phyloP scores from a whole-genome alignment of 1,140 invertebrate species.

The Pseudomyrmex sp. region DNA sequence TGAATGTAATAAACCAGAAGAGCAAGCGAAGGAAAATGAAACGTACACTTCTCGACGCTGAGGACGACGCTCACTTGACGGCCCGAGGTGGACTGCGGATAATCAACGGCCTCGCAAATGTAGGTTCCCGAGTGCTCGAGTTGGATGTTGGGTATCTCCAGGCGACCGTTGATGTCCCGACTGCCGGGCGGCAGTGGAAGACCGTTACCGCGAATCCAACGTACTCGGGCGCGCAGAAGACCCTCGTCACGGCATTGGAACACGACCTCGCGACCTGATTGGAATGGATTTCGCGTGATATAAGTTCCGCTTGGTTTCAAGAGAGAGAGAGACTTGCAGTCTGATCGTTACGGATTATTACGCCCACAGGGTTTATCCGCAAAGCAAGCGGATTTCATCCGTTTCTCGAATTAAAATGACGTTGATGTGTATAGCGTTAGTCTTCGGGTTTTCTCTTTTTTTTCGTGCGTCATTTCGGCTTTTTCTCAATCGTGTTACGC shows the following conservation, averaged over 20 bases:
- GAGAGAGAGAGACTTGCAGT: neutral
- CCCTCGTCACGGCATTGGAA: constrained; percentile 97
- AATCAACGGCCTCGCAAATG: constrained; percentile 92
- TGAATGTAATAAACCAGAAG: constrained; percentile 20
- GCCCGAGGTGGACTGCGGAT: constrained; percentile 86
- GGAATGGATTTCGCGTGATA: constrained; percentile 40
- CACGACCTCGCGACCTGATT: constrained; percentile 93
- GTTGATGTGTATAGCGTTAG: constrained; percentile 12
- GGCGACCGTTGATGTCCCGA: constrained; percentile 89
- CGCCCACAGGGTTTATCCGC: neutral
- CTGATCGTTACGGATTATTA: constrained; percentile 19
- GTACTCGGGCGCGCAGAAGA: constrained; percentile 89
- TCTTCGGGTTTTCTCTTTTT: neutral
- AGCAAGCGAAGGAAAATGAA: constrained; percentile 33
- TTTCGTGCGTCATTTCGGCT: constrained; percentile 3
- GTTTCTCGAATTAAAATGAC: constrained; percentile 8
- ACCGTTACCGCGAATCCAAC: constrained; percentile 90
- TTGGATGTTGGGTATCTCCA: constrained; percentile 94
- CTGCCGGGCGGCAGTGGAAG: constrained; percentile 90
- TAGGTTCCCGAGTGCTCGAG: constrained; percentile 91
- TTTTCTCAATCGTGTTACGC: constrained; percentile 23
- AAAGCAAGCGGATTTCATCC: constrained; percentile 5
- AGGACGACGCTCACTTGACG: constrained; percentile 88
- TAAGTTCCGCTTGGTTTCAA: neutral
- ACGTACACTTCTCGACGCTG: constrained; percentile 91